Base-by-base conservation (phyloP, 2,888 invertebrate species). In the Nemurella pictetii region DNA sequence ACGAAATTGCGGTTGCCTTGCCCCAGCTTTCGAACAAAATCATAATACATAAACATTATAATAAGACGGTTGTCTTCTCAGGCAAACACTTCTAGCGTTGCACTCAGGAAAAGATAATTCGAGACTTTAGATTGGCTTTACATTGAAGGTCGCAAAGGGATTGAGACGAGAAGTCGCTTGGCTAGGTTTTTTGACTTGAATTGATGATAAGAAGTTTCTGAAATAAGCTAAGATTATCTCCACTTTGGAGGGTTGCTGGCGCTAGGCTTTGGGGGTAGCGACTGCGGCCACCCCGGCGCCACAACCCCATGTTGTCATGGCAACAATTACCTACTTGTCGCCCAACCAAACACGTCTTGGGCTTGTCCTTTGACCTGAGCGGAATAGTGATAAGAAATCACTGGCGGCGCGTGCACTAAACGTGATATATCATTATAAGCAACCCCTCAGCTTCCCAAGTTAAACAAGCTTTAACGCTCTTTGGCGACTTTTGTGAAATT, bases 181-280 rank as follows among this genome's bases (percentile, higher is more conserved):
- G 80, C 32, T 81, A 36, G 30, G 0, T 32, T 81, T 26, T 81
- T 55, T 82, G 82, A 82, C 82, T 82, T 26, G 82, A 55, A 82
- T 82, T 82, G 82, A 82, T 82, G 82, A 82, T 55, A 81, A 81
- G 35, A 81, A 81, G 80, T 80, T 75, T 75, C 75, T 15, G 26
- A 75, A 75, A 75, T 75, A 75, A 75, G 75, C 80, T 80, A 80
- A 81, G 80, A 81, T 81, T 81, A 81, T 81, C 80, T 81, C 35
- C 35, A 35, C 36, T 35, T 30, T 25, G 81, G 82, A 72, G 25
- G 26, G 27, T 55, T 55, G 7, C n/a, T n/a, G 55, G 28, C 36
- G 27, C n/a, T 26, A 26, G 35, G 81, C 4, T 27, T 7, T n/a
- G 2, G n/a, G 36, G 81, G 28, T 36, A 28, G 78, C 0, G 30